Evolutionary conservation across 2,797 vertebrate species (phyloP).

Genomic region (Manis crassicaudata): DNA sequence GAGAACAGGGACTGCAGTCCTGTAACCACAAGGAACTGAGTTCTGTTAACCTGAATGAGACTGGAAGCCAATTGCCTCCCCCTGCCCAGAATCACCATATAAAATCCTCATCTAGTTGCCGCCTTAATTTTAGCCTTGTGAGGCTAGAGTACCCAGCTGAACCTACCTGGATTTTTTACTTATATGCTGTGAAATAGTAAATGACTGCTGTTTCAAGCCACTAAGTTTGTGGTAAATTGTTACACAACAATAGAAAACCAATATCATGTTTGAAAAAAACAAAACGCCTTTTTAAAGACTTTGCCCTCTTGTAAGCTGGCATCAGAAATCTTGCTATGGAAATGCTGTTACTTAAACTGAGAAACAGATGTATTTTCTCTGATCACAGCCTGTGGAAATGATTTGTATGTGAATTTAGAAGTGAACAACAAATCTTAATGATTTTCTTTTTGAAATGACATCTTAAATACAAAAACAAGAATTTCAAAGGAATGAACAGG

Average conservation of each 20-base stretch:
- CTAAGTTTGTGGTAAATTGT: neutral
- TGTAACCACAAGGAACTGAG: neutral
- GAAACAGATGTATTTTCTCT: neutral
- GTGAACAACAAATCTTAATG: neutral
- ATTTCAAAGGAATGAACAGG: neutral
- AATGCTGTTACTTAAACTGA: neutral
- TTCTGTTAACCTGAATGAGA: neutral
- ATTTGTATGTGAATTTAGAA: neutral
- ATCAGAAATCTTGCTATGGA: neutral
- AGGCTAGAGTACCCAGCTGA: neutral
- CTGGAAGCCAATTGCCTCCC: neutral
- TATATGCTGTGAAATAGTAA: neutral
- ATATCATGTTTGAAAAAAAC: neutral
- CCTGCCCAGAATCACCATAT: neutral
- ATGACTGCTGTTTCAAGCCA: neutral
- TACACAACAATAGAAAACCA: neutral
- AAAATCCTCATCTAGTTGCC: neutral
- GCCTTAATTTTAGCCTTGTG: neutral
- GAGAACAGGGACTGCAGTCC: neutral
- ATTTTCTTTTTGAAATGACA: neutral
- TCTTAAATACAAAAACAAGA: neutral
- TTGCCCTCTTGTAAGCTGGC: neutral
- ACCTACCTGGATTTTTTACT: neutral
- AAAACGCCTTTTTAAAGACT: neutral
- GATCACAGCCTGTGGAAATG: neutral